These are phyloP conservation scores for Entomobrya proxima DNA, from an alignment of 2,888 invertebrate species.

Conservation along the genomic window DNA sequence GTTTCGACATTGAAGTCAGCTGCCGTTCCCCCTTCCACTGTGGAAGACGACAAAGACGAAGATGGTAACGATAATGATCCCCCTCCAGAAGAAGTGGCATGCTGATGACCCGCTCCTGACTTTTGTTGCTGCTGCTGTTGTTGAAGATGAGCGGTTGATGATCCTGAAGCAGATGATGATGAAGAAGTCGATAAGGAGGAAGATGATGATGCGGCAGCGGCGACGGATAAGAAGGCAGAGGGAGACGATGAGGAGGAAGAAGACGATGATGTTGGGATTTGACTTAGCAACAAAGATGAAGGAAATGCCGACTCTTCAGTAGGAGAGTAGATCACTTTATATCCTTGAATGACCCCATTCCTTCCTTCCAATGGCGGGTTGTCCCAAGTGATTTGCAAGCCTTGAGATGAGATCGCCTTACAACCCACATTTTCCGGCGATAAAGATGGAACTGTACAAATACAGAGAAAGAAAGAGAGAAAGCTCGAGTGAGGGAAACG, in stretches of 20 bases:
- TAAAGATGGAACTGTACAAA: slow-evolving; percentile 82
- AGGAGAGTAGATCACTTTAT: slow-evolving; percentile 78
- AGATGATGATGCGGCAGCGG: slow-evolving; percentile 26
- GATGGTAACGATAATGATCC: slow-evolving; percentile 20
- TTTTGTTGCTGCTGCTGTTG: slow-evolving; percentile 9
- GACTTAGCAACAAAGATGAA: slow-evolving; percentile 26
- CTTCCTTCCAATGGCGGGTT: slow-evolving; percentile 80
- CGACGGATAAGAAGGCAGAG: slow-evolving; percentile 37
- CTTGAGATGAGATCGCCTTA: slow-evolving; percentile 84
- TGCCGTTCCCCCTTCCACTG: slow-evolving; percentile 5
- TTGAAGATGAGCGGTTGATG: slow-evolving; percentile 31
- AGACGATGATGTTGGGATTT: slow-evolving; percentile 45
- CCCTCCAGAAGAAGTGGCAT: not conserved
- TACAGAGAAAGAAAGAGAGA: slow-evolving; percentile 4
- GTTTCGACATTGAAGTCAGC: slow-evolving; percentile 76
- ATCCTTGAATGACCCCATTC: slow-evolving; percentile 82
- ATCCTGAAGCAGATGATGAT: not conserved
- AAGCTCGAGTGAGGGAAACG: not conserved
- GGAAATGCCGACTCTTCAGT: slow-evolving; percentile 41
- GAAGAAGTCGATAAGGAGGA: slow-evolving; percentile 4
- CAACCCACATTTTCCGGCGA: slow-evolving; percentile 84
- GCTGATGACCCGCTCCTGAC: slow-evolving; percentile 15
- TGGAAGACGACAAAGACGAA: slow-evolving; percentile 10
- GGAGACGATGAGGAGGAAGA: slow-evolving; percentile 25
- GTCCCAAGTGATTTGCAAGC: slow-evolving; percentile 85